phyloP scores from a whole-genome alignment of 2,797 vertebrate genomes.

The Chaetodon trifasciatus region DNA sequence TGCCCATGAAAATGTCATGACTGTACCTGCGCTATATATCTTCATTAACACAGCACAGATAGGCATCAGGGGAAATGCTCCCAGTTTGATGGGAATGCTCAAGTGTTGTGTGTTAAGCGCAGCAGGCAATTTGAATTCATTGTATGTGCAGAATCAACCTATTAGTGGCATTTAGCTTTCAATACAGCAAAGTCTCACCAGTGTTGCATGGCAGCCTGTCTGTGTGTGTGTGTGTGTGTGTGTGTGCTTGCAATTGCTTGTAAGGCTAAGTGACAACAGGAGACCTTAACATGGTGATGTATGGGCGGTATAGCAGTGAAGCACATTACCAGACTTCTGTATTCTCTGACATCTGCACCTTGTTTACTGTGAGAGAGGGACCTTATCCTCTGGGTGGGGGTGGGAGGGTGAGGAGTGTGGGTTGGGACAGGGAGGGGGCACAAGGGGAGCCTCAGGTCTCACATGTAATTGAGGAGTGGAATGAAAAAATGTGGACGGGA shows the following conservation, averaged over 20 bases:
- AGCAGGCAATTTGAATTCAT: constrained; percentile 66
- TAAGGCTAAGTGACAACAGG: constrained; percentile 43
- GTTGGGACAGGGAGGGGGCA: not conserved
- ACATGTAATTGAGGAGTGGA: constrained; percentile 68
- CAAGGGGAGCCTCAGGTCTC: constrained; percentile 52
- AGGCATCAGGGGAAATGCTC: constrained; percentile 68
- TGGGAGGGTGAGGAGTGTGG: not conserved
- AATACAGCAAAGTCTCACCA: constrained; percentile 20
- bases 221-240: constrained; percentile 15
- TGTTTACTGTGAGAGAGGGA: constrained; percentile 60
- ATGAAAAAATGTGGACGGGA: constrained; percentile 67
- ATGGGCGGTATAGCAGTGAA: constrained; percentile 27
- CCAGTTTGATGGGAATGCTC: constrained; percentile 65
- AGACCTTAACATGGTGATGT: constrained; percentile 39
- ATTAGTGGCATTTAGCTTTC: constrained; percentile 67
- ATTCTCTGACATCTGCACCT: constrained; percentile 59
- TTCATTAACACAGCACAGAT: constrained; percentile 75
- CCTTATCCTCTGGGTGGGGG: constrained; percentile 38
- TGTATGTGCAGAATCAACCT: constrained; percentile 64
- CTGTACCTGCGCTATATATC: constrained; percentile 73
- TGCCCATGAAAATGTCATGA: constrained; percentile 71
- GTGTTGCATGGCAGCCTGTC: constrained; percentile 25
- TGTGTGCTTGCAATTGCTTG: constrained; percentile 24
- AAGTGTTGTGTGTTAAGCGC: constrained; percentile 52
- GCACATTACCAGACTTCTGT: constrained; percentile 41